Conservation (phyloP, 2,113 vertebrate genomes). For the Candoia aspera region DNA sequence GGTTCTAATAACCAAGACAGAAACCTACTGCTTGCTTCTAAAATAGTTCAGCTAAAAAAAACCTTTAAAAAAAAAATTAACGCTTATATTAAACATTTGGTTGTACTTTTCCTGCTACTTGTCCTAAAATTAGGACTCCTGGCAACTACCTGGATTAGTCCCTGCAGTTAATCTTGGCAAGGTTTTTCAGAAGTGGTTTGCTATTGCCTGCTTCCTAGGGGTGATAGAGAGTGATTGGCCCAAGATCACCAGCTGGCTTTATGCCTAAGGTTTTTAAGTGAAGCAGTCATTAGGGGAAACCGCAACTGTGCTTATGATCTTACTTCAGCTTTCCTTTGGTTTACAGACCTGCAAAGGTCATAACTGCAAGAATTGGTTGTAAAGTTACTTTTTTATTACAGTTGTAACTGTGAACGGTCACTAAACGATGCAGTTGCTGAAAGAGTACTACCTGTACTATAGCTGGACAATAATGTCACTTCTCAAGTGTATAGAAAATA, state of each 20-base stretch:
- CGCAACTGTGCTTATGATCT: no score
- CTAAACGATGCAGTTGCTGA: not conserved
- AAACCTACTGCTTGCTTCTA: not conserved
- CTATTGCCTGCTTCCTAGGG: no score
- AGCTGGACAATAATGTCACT: not conserved
- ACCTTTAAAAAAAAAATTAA: not conserved
- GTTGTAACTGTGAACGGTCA: not conserved
- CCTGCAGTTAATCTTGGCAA: no score
- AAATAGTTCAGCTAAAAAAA: not conserved
- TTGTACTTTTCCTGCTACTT: not conserved
- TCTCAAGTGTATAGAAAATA: not conserved
- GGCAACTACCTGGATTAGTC: not conserved
- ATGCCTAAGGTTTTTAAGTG: no score
- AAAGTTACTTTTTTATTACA: no score
- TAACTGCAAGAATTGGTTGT: no score
- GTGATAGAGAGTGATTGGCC: no score
- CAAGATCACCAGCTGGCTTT: no score
- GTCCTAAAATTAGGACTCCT: not conserved
- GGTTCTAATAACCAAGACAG: not conserved
- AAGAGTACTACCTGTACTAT: not conserved
- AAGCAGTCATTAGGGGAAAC: no score
- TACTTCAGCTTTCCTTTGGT: no score
- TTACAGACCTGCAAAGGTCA: no score
- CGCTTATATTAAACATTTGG: not conserved
- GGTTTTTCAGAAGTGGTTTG: no score